A percentile compares a stretch with the other conserved stretches of the same genome.
Evolutionary conservation across 2,888 invertebrate species (phyloP).

Genomic region (Acanthococcus lagerstroemiae): DNA sequence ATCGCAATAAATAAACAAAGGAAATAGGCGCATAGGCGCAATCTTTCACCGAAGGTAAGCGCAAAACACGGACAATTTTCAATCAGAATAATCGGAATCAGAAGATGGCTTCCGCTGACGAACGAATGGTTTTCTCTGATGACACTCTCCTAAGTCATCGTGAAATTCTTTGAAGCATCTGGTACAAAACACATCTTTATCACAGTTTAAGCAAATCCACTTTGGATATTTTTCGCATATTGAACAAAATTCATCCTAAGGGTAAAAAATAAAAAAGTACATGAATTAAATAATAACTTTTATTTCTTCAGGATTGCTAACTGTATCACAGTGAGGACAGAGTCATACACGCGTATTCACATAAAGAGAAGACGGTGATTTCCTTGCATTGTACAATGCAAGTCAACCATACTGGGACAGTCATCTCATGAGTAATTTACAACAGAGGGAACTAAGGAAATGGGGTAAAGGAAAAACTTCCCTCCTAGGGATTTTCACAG

Average conservation of each 20-base stretch:
- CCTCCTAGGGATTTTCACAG: too few relatives aligned
- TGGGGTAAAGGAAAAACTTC: too few relatives aligned
- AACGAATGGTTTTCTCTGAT: neutral
- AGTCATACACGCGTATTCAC: too few relatives aligned
- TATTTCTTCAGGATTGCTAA: too few relatives aligned
- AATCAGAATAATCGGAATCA: slow-evolving; percentile 1
- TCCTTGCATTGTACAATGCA: too few relatives aligned
- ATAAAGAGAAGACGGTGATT: too few relatives aligned
- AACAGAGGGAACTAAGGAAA: too few relatives aligned
- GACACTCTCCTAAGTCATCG: slow-evolving; percentile 2
- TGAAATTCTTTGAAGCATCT: slow-evolving; percentile 18
- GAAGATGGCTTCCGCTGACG: neutral
- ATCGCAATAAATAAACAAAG: too few relatives aligned
- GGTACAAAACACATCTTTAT: slow-evolving; percentile 5
- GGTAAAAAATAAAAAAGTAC: neutral
- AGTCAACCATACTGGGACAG: too few relatives aligned
- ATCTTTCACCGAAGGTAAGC: neutral
- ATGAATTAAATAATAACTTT: neutral
- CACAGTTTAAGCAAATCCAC: slow-evolving; percentile 9
- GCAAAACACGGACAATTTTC: neutral
- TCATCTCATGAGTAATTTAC: neutral
- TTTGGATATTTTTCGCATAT: slow-evolving; percentile 13
- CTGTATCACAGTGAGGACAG: too few relatives aligned
- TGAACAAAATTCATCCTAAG: slow-evolving; percentile 13
- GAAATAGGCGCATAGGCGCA: too few relatives aligned